Base-by-base conservation (phyloP, 2,113 vertebrate species). In the Lamprologus callipterus region DNA sequence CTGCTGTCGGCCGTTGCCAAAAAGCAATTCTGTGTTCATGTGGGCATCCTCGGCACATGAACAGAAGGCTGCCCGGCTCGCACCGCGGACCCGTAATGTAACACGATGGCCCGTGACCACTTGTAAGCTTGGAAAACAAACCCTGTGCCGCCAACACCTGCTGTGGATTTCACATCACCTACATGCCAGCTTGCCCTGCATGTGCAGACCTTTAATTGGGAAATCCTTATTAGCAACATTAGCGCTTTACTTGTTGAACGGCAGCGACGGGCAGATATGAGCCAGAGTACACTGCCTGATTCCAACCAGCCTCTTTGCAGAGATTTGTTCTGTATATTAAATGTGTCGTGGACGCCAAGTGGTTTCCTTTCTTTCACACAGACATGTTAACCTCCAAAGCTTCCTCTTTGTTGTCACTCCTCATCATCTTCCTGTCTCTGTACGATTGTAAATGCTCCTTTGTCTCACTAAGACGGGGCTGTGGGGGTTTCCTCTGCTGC, bases 21-120 rank as follows among this genome's bases (percentile, higher is more conserved):
- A 47, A 53, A 73, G 33, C 33, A 17, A 5, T 63, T 60, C 26
- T 49, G 26, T 13, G 70, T 78, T 78, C 5, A 4, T 54, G 81
- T 3, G 65, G 80, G 49, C 23, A 49, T 47, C 81, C 84, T 58
- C 9, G 13, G 16, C 88, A 53, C 58, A 81, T 57, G 86, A 89
- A 87, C 91, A 92, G 92, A 92, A 70, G 85, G 89, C 82, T 21
- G 80, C 65, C 45, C 86, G 28, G 85, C 49, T 78, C 60, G 10
- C 79, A 35, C 60, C 83, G 0, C 47, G 68, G 81, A 40, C 85
- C 51, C 87, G n/a, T 80, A 63, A 78, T 82, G 65, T 83, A 75
- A 13, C 6, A n/a, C 58, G 84, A 37, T 88, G 14, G 11, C 83
- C 81, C 68, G 10, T 83, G 87, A 80, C 84, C 81, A 45, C 88